Base-by-base conservation (phyloP, 2,888 invertebrate genomes). In the Rugalucina vietnamica region DNA sequence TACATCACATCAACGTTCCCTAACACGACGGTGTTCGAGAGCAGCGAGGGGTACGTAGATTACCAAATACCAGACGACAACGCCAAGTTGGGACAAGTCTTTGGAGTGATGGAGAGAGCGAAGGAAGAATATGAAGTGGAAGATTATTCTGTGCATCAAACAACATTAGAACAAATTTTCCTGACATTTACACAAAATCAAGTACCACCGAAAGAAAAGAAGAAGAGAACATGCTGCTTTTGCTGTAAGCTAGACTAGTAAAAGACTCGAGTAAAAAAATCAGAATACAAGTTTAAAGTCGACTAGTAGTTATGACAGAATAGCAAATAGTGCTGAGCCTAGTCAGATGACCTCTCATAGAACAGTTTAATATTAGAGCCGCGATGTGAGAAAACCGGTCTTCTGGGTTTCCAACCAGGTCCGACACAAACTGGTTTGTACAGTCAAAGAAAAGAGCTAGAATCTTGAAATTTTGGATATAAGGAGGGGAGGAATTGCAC, bases 11-110 rank as follows among this genome's bases (percentile, higher is more conserved):
- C 93, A 0, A 95, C 95, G 37, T 96, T 97, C 90, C 94, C 96
- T 1, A 93, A 94, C n/a, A 96, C 96, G 87, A 95, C 96, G 0
- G 95, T 97, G 4, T 96, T 96, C 77, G 97, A 97, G 87, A 96
- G 97, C 91, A 97, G 97, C 96, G 97, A 95, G 91, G 95, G 94
- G 84, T 88, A 90, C 75, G 84, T 93, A 18, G 91, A 92, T 88
- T 94, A 93, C 88, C 94, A 94, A 73, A 92, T 95, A 54, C 91
- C 92, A 32, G 92, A 94, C 78, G 87, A 90, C 12, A 88, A 87
- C 74, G 91, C 94, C 32, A 93, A 93, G 21, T 88, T 95, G 81
- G 93, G 94, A 1, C 89, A 92, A 76, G 91, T 95, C 27, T 95
- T 95, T 88, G 92, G 91, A 5, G 87, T 90, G 49, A 93, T 95